A percentile compares a stretch with the other conserved stretches of the same genome.
Conservation (phyloP, 2,888 invertebrate species). For the Zele albiditarsus region DNA sequence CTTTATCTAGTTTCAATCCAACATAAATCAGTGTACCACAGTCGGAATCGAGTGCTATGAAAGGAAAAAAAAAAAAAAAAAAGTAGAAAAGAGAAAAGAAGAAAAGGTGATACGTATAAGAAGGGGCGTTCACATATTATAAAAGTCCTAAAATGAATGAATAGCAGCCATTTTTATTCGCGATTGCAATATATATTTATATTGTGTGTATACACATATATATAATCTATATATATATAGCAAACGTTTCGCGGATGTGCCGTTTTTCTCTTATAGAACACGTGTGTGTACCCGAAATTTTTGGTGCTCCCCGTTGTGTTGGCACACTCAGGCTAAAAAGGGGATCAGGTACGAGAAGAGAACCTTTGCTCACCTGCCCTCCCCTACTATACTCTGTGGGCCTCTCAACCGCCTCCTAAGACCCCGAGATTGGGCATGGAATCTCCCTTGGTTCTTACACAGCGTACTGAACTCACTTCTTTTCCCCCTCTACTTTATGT, state of each 20-base stretch:
- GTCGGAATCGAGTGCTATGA: not conserved
- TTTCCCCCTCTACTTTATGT: slow-evolving; percentile 18
- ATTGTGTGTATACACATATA: not conserved
- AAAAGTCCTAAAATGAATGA: slow-evolving; percentile 3
- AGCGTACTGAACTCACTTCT: slow-evolving; percentile 37
- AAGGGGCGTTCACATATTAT: slow-evolving; percentile 3
- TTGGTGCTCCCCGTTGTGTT: slow-evolving; percentile 34
- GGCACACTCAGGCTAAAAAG: slow-evolving; percentile 44
- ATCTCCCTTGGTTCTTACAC: slow-evolving; percentile 19
- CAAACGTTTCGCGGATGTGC: slow-evolving; percentile 33
- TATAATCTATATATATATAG: not conserved
- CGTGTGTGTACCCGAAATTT: slow-evolving; percentile 28
- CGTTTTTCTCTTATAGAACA: slow-evolving; percentile 18
- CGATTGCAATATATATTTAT: slow-evolving; percentile 25
- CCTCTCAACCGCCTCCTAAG: slow-evolving; percentile 49
- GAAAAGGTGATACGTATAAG: slow-evolving; percentile 1
- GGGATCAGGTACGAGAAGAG: slow-evolving; percentile 44
- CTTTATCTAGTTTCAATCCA: not conserved
- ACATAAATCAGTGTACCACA: not conserved
- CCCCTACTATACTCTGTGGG: slow-evolving; percentile 46
- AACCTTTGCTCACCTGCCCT: slow-evolving; percentile 56
- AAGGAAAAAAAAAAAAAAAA: not conserved
- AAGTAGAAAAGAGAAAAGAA: not conserved
- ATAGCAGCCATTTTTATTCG: slow-evolving; percentile 30
- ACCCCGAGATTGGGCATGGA: slow-evolving; percentile 35